phyloP scores from a whole-genome alignment of 2,113 vertebrate genomes.

The Sylvia atricapilla region DNA sequence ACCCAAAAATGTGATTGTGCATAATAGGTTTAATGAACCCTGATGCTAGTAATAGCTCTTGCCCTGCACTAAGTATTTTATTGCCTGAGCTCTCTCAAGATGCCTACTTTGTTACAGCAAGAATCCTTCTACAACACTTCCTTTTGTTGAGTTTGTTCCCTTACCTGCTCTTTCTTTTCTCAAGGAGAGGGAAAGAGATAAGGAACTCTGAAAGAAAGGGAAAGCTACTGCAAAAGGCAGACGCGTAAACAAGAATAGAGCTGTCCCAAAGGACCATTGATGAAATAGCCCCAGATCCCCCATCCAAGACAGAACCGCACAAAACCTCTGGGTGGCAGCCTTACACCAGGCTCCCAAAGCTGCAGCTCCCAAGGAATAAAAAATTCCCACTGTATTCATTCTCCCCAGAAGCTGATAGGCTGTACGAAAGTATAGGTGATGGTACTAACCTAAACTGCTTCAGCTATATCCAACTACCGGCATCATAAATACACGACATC shows the following conservation, averaged over 20 bases:
- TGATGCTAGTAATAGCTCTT: neutral
- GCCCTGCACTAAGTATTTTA: neutral
- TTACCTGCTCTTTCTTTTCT: neutral
- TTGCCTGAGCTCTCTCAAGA: neutral
- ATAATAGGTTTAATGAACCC: neutral
- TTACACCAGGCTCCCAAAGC: neutral
- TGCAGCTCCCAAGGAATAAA: neutral
- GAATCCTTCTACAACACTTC: neutral
- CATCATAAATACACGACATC: neutral
- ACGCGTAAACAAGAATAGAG: neutral
- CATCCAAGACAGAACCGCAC: accelerated
- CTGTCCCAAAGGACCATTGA: neutral
- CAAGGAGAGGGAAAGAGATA: neutral
- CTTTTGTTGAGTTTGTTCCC: neutral
- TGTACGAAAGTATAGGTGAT: neutral
- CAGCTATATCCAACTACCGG: neutral
- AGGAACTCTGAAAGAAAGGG: neutral
- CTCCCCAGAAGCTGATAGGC: neutral
- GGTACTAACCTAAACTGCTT: neutral
- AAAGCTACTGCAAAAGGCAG: neutral
- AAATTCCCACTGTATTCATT: neutral
- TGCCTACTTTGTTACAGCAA: neutral
- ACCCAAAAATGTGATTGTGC: neutral
- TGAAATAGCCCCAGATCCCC: neutral
- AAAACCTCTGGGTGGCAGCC: constrained; percentile 39